Evolutionary conservation across 2,888 invertebrate species (phyloP).

Genomic region (Drosophila testacea): DNA sequence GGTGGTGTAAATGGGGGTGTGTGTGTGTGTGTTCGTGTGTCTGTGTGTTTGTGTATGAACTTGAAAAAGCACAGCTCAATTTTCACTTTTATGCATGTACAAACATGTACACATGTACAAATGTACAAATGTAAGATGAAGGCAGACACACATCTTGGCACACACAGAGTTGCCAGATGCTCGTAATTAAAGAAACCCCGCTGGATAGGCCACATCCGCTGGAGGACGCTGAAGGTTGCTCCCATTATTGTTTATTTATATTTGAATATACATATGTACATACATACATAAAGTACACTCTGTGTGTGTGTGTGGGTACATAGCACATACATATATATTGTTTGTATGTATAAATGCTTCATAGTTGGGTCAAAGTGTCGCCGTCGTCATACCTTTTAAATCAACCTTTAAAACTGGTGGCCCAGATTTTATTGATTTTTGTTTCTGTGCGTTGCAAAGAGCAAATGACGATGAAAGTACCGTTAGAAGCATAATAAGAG

Average conservation of each 20-base stretch:
- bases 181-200: conserved; percentile 33
- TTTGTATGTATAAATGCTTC: conserved; percentile 22
- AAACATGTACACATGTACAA: conserved; percentile 29
- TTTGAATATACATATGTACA: not conserved
- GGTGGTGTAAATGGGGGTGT: not conserved
- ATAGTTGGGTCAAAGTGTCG: conserved; percentile 51
- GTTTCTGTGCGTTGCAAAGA: conserved; percentile 49
- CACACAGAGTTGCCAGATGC: conserved; percentile 40
- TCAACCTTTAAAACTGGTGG: conserved; percentile 80
- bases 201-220: conserved; percentile 31
- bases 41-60: conserved; percentile 52
- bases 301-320: conserved; percentile 1
- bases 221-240: conserved; percentile 36
- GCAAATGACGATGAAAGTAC: conserved; percentile 31
- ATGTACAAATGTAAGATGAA: conserved; percentile 19
- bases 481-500: conserved; percentile 34
- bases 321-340: not conserved
- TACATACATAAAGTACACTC: not conserved
- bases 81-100: conserved; percentile 67
- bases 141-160: conserved; percentile 20
- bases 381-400: conserved; percentile 57
- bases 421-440: conserved; percentile 85
- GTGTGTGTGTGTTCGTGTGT: conserved; percentile 18
- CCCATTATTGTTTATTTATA: conserved; percentile 51
- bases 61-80: conserved; percentile 71